These are phyloP conservation scores for Pomacea maculata DNA, from an alignment of 1,140 invertebrate species.

Conservation along the genomic window DNA sequence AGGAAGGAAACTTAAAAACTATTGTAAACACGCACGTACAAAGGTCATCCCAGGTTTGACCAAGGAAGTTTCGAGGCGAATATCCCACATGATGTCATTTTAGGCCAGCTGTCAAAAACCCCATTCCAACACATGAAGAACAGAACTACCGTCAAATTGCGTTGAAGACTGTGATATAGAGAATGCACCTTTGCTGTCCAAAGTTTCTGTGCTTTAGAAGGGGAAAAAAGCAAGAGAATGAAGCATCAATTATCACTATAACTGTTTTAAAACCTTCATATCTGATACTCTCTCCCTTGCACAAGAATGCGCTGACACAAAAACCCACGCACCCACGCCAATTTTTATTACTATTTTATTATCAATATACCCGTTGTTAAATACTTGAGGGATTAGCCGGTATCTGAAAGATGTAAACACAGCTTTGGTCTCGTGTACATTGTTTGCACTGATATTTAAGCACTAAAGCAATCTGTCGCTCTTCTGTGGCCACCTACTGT, in stretches of 20 bases:
- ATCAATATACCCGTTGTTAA: neutral
- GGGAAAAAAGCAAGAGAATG: neutral
- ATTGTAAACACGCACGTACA: too few species aligned
- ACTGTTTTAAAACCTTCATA: neutral
- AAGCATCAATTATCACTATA: neutral
- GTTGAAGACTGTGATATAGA: too few species aligned
- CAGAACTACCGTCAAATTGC: too few species aligned
- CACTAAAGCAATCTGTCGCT: neutral
- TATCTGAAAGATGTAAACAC: neutral
- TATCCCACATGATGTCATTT: too few species aligned
- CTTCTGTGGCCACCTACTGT: neutral
- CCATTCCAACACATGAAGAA: neutral
- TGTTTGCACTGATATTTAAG: neutral
- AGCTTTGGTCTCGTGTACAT: neutral
- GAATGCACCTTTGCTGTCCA: too few species aligned
- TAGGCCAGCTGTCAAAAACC: neutral
- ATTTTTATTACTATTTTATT: neutral
- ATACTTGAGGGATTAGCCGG: too few species aligned
- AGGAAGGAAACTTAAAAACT: too few species aligned
- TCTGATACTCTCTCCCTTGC: neutral
- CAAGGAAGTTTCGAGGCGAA: too few species aligned
- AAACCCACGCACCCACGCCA: conserved; percentile 13
- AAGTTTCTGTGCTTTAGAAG: too few species aligned
- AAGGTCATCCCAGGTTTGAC: too few species aligned
- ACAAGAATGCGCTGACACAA: conserved; percentile 22